Evolutionary conservation across 2,888 invertebrate species (phyloP).

Genomic region (Mylabris sibirica): DNA sequence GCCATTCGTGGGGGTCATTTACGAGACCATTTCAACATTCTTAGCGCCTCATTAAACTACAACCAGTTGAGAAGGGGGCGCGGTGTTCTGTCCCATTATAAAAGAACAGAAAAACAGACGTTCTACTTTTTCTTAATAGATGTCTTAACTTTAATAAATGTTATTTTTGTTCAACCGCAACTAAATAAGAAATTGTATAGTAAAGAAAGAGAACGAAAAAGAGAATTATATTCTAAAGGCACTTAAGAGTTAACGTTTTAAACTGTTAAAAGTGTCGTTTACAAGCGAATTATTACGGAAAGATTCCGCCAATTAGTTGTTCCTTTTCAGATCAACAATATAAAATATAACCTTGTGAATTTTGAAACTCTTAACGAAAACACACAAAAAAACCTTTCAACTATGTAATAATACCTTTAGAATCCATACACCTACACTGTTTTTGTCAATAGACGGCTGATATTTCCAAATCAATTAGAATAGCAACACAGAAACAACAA

Average conservation of each 20-base stretch:
- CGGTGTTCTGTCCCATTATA: conserved; percentile 28
- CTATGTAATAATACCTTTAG: neutral
- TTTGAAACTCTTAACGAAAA: neutral
- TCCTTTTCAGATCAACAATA: conserved; percentile 9
- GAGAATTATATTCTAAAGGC: conserved; percentile 27
- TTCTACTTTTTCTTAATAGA: conserved; percentile 34
- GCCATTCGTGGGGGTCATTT: conserved; percentile 40
- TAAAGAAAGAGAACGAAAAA: neutral
- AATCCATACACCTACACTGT: neutral
- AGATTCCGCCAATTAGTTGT: conserved; percentile 16
- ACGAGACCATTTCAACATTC: conserved; percentile 37
- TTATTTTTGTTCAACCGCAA: conserved; percentile 39
- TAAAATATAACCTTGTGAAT: conserved; percentile 2
- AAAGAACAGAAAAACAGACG: conserved; percentile 32
- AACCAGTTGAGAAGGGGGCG: conserved; percentile 40
- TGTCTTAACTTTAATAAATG: conserved; percentile 40
- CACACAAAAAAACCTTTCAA: neutral
- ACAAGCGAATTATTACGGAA: conserved; percentile 21
- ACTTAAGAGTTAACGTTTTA: conserved; percentile 25
- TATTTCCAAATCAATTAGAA: neutral
- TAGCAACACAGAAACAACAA: neutral
- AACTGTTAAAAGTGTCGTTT: conserved; percentile 24
- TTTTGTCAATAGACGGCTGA: neutral
- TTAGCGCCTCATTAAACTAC: conserved; percentile 51
- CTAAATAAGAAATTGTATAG: conserved; percentile 36